phyloP scores from a whole-genome alignment of 2,888 invertebrate species.

The Empis stercorea region DNA sequence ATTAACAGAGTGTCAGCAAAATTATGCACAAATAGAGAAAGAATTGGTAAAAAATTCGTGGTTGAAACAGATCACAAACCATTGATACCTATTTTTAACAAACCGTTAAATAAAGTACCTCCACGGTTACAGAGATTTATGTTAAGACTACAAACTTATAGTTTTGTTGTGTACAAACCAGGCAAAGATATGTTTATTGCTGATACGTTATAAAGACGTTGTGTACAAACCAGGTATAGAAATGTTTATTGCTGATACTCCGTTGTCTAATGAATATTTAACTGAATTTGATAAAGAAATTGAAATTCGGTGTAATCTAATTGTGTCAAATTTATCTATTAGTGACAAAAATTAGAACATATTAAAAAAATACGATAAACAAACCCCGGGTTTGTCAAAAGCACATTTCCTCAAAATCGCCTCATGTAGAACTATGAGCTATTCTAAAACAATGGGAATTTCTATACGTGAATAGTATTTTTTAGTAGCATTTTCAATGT shows the following conservation, averaged over 20 bases:
- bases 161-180: conserved; percentile 2
- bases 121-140: conserved; percentile 5
- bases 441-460: too few species aligned
- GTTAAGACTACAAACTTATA: conserved; percentile 2
- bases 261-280: neutral
- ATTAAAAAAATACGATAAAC: too few species aligned
- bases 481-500: too few species aligned
- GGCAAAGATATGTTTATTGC: conserved; percentile 5
- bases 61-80: conserved; percentile 5
- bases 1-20: neutral
- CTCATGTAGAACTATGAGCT: too few species aligned
- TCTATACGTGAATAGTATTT: too few species aligned
- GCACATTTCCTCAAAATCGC: too few species aligned
- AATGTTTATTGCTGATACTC: too few species aligned
- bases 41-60: neutral
- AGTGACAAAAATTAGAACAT: conserved; percentile 2
- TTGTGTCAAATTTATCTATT: too few species aligned
- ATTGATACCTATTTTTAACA: conserved; percentile 2
- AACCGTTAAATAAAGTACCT: conserved; percentile 1
- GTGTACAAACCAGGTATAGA: too few species aligned
- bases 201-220: conserved; percentile 5
- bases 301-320: too few species aligned
- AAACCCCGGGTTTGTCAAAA: too few species aligned
- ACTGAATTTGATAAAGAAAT: neutral
- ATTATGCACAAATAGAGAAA: conserved; percentile 14